A percentile compares a stretch with the other conserved stretches of the same genome.
These are phyloP conservation scores for Bombus turneri DNA, from an alignment of 1,140 invertebrate species.

Conservation along the genomic window DNA sequence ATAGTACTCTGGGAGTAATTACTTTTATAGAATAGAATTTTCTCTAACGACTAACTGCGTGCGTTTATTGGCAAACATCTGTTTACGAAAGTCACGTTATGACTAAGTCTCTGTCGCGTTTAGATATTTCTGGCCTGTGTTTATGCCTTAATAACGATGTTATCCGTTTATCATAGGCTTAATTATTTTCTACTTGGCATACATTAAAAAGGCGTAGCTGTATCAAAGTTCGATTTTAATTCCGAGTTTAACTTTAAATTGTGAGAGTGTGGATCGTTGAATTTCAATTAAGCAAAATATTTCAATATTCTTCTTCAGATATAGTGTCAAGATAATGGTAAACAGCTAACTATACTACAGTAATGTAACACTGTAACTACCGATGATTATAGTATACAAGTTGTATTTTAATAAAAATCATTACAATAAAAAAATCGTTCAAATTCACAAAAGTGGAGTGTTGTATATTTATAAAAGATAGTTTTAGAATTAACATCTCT, in stretches of 20 bases:
- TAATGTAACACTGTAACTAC: too few species aligned
- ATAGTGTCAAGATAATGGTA: too few species aligned
- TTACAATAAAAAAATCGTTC: too few species aligned
- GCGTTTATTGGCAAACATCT: not conserved
- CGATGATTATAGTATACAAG: too few species aligned
- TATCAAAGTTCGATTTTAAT: not conserved
- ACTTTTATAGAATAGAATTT: constrained; percentile 1
- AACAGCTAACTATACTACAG: too few species aligned
- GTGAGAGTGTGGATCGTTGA: too few species aligned
- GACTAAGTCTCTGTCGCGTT: not conserved
- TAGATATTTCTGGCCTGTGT: not conserved
- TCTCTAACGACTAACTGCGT: not conserved
- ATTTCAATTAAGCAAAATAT: too few species aligned
- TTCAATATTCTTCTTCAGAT: too few species aligned
- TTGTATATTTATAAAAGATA: too few species aligned
- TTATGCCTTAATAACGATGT: not conserved
- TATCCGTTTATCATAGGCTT: not conserved
- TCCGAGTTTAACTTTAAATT: not conserved
- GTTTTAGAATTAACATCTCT: too few species aligned
- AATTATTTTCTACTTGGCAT: not conserved
- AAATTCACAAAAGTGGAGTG: too few species aligned
- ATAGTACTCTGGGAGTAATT: not conserved
- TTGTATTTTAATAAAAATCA: too few species aligned
- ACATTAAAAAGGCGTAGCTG: not conserved
- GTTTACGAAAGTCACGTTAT: not conserved